phyloP scores from a whole-genome alignment of 2,797 vertebrate species.

The Dendrocincla fuliginosa region DNA sequence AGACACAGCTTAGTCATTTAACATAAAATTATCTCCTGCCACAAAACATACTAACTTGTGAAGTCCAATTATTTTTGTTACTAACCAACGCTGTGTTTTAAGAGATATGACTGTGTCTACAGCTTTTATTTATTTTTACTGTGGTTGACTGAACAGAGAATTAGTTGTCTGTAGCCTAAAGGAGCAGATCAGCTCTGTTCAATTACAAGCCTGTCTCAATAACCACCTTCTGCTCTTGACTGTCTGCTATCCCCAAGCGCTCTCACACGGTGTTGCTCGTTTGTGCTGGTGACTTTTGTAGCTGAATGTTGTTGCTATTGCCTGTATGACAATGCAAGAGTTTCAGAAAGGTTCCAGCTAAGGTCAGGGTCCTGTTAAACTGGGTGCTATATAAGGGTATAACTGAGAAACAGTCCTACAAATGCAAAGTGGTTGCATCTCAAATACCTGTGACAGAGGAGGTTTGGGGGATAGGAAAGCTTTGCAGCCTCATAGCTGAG shows the following conservation, averaged over 20 bases:
- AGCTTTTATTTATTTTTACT: constrained; percentile 17
- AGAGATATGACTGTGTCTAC: background rate
- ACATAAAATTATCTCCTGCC: constrained; percentile 49
- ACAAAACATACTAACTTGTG: constrained; percentile 38
- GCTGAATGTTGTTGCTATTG: constrained; percentile 13
- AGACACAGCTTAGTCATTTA: constrained; percentile 66
- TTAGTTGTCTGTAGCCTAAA: constrained; percentile 5
- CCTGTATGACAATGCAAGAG: background rate
- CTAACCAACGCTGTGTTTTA: constrained; percentile 28
- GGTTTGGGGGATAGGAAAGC: background rate
- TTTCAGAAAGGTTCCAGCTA: background rate
- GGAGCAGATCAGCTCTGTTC: background rate
- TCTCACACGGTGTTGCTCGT: background rate
- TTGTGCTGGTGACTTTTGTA: constrained; percentile 32
- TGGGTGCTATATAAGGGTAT: background rate
- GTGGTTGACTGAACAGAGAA: background rate
- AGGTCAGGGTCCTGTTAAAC: background rate
- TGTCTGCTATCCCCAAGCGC: background rate
- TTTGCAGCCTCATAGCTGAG: background rate
- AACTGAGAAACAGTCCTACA: background rate
- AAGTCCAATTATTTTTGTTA: constrained; percentile 55
- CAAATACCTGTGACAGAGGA: background rate
- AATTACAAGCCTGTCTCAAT: constrained; percentile 11
- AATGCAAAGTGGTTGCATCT: background rate
- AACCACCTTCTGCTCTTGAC: constrained; percentile 12